Base-by-base conservation (phyloP, 1,140 invertebrate genomes). In the Bombus sylvicola region DNA sequence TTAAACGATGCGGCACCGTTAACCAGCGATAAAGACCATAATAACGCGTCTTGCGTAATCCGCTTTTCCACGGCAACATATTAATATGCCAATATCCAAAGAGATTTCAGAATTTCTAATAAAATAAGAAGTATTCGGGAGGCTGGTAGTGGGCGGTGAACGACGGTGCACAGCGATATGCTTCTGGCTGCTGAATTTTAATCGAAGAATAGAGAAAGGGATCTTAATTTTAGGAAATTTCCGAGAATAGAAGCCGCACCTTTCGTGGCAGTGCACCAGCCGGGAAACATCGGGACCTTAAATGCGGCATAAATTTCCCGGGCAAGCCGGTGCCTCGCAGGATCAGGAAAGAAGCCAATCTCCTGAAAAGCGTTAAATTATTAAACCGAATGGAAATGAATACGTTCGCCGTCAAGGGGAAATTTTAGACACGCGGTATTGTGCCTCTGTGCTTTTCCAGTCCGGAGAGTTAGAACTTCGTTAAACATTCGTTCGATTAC, bases 341-440 rank as follows among this genome's bases (percentile, higher is more conserved):
- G 34, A 83, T 83, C 72, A 76, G 59, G 59, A 68, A 75, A n/a
- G 59, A 47, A 76, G 81, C 81, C 81, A 83, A 83, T 83, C 81
- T 66, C 72, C 72, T 18, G 79, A 59, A 57, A 41, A 59, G 37
- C 81, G 72, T 83, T 83, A 66, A 75, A 83, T 83, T 66, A 83
- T 83, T 75, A 66, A 83, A 39, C 41, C 59, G 62, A 83, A 83
- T 76, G 81, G 73, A 66, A 83, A 83, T 68, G 72, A 83, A 62
- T 62, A 64, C 34, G 28, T 59, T 72, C 37, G 2, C 37, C 41
- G 28, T 73, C 1, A 34, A 22, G 28, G 22, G 10, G 2, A 31
- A 57, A 43, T 25, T 69, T 25, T n/a, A 43, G 53, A 37, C 22
- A 3, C 3, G 9, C 25, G 10, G 53, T 39, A 59, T 59, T 28